These are phyloP conservation scores for Pseudotriccus pelzelni DNA, from an alignment of 2,797 vertebrate species.

Conservation along the genomic window DNA sequence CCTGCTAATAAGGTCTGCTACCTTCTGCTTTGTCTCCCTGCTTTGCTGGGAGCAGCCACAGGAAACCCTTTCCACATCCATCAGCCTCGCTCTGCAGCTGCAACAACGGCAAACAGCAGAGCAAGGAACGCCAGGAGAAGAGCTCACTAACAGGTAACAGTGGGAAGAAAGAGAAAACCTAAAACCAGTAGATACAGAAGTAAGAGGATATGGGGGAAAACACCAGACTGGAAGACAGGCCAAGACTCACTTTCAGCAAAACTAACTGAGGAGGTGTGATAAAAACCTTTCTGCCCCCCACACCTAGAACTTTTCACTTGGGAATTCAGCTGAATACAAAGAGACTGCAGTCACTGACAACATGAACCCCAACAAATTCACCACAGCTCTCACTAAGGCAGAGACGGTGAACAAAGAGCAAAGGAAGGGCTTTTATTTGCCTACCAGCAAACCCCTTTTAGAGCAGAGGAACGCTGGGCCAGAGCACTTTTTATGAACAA, in stretches of 20 bases:
- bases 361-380: background rate
- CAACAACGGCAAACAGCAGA: background rate
- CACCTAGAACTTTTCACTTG: background rate
- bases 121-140: background rate
- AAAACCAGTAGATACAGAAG: background rate
- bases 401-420: background rate
- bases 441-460: background rate
- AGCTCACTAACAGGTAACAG: background rate
- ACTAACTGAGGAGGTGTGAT: background rate
- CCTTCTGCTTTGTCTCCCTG: background rate
- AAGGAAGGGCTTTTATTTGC: background rate
- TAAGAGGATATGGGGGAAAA: background rate
- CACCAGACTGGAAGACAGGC: background rate
- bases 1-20: conserved; percentile 6
- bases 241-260: background rate
- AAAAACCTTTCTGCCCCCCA: background rate
- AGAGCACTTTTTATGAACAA: background rate
- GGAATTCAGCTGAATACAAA: background rate
- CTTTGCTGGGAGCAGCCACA: background rate
- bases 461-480: background rate
- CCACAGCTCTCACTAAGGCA: background rate
- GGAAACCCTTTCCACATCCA: background rate
- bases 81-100: fast-evolving
- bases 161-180: background rate
- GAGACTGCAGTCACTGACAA: background rate